A percentile compares a stretch with the other conserved stretches of the same genome.
These are phyloP conservation scores for Ceyx margarethae DNA, from an alignment of 2,113 vertebrate species.

Conservation along the genomic window DNA sequence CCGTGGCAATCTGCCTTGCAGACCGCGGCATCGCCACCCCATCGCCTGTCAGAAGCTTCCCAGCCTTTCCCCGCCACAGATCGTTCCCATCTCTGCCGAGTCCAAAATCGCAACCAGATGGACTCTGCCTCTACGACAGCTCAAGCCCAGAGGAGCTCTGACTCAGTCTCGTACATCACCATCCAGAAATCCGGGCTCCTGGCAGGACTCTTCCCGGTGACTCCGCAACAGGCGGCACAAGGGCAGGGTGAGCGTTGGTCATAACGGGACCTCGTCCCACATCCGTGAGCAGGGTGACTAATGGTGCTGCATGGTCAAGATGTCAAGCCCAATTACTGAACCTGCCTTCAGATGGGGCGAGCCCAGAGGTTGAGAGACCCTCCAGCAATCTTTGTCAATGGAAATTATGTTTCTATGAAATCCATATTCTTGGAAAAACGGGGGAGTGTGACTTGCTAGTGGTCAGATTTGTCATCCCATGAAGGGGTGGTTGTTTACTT, in stretches of 20 bases:
- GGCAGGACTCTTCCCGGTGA: not conserved
- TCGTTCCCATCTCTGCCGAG: fast-evolving
- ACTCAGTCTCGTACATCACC: not conserved
- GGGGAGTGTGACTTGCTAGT: no score
- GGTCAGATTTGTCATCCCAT: not conserved
- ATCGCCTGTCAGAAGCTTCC: not conserved
- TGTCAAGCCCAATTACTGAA: not conserved
- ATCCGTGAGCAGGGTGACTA: not conserved
- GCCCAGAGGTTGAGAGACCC: not conserved
- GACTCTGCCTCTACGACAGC: not conserved
- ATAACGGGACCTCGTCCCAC: fast-evolving
- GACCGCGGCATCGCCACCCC: fast-evolving
- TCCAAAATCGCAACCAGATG: conserved; percentile 43
- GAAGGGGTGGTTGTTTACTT: not conserved
- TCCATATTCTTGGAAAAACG: not conserved
- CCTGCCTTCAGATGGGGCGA: not conserved
- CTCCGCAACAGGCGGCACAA: fast-evolving
- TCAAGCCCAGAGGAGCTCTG: not conserved
- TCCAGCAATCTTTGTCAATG: not conserved
- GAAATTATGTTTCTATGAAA: not conserved
- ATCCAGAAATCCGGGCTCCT: not conserved
- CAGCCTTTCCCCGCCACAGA: not conserved
- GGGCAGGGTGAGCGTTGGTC: not conserved
- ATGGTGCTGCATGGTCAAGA: not conserved
- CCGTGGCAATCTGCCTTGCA: fast-evolving